Evolutionary conservation across 1,140 invertebrate species (phyloP).

Genomic region (Cyclargus thomasi): DNA sequence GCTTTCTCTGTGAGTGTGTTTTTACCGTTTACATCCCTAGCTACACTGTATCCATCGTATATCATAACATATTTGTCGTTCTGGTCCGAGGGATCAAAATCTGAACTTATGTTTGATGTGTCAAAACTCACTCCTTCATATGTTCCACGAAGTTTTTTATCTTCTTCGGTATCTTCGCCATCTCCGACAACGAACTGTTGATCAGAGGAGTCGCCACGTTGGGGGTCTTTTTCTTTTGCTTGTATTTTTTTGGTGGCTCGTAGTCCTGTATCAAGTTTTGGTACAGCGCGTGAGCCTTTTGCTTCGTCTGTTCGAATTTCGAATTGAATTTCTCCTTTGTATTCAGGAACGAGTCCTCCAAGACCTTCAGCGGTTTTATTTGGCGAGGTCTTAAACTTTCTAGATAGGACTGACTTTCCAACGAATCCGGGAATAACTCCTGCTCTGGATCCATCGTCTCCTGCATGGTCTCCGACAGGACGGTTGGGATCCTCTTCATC

Average conservation of each 20-base stretch:
- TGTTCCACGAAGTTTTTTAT: conserved; percentile 57
- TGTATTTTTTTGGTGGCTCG: conserved; percentile 50
- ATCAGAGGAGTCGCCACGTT: conserved; percentile 52
- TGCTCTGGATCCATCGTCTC: conserved; percentile 45
- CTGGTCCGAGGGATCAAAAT: conserved; percentile 10
- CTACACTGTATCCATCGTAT: conserved; percentile 65
- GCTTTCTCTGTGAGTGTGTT: conserved; percentile 53
- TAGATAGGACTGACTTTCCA: conserved; percentile 31
- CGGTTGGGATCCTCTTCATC: conserved; percentile 55
- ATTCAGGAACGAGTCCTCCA: conserved; percentile 42
- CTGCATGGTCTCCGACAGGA: conserved; percentile 59
- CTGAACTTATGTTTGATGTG: not conserved
- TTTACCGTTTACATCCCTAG: conserved; percentile 60
- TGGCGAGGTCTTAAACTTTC: conserved; percentile 29
- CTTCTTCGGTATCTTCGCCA: conserved; percentile 56
- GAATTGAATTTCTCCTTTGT: conserved; percentile 53
- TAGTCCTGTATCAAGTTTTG: conserved; percentile 56
- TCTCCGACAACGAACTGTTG: conserved; percentile 53
- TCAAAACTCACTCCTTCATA: conserved; percentile 36
- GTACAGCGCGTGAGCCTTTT: conserved; percentile 51
- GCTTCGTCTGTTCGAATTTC: conserved; percentile 55
- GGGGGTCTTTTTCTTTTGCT: conserved; percentile 50
- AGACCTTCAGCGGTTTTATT: conserved; percentile 38
- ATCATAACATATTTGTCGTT: conserved; percentile 51
- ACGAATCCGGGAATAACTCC: conserved; percentile 28